These are phyloP conservation scores for Chloroclystis v-ata DNA, from an alignment of 2,888 invertebrate genomes.

Conservation along the genomic window DNA sequence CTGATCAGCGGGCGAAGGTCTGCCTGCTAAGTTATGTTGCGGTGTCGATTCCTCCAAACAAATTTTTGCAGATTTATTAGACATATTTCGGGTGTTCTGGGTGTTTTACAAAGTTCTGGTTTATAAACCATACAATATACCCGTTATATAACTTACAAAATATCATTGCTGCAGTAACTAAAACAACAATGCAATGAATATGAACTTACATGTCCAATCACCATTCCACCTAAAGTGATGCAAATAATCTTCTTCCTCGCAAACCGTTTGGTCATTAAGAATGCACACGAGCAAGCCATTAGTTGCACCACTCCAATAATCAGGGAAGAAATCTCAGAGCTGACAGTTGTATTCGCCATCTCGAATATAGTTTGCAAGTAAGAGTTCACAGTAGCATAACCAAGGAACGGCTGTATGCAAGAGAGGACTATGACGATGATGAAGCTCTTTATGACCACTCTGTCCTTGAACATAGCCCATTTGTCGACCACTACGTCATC, in stretches of 20 bases:
- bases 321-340: slow-evolving; percentile 41
- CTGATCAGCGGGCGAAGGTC: too few relatives aligned
- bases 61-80: too few relatives aligned
- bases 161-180: too few relatives aligned
- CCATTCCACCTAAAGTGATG: slow-evolving; percentile 32
- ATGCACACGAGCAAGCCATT: slow-evolving; percentile 33
- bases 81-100: too few relatives aligned
- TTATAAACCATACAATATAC: too few relatives aligned
- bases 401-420: slow-evolving; percentile 29
- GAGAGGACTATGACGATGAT: slow-evolving; percentile 30
- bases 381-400: slow-evolving; percentile 39
- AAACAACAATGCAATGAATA: neutral
- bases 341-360: slow-evolving; percentile 38
- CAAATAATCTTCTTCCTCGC: slow-evolving; percentile 39
- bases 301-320: slow-evolving; percentile 43
- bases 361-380: slow-evolving; percentile 46
- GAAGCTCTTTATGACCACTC: slow-evolving; percentile 35
- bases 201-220: slow-evolving; percentile 29
- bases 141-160: too few relatives aligned
- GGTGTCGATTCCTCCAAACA: too few relatives aligned
- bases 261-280: slow-evolving; percentile 34
- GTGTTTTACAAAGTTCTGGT: too few relatives aligned
- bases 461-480: slow-evolving; percentile 29
- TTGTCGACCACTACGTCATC: slow-evolving; percentile 2
- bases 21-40: too few relatives aligned